Percentiles rank a stretch among this genome's conserved stretches.
Evolutionary conservation across 2,797 vertebrate genomes (phyloP).

Genomic region (Argentina silus): DNA sequence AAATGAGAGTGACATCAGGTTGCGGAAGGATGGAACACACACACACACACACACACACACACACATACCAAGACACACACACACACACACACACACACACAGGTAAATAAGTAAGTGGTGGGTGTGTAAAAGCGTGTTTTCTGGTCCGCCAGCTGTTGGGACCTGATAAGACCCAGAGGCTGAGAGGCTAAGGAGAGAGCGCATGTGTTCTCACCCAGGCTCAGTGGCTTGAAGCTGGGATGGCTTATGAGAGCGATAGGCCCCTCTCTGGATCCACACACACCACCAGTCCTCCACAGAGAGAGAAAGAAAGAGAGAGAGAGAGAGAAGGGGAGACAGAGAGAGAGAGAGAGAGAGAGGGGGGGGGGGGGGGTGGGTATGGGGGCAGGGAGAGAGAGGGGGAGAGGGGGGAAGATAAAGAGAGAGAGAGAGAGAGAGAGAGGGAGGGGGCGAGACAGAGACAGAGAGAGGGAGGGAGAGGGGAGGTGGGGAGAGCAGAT

Average conservation of each 20-base stretch:
- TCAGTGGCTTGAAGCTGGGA: background rate
- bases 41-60: constrained; percentile 14
- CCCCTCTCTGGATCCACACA: background rate
- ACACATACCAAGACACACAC: constrained; percentile 7
- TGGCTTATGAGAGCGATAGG: background rate
- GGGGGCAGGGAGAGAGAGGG: background rate
- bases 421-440: constrained; percentile 21
- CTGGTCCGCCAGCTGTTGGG: background rate
- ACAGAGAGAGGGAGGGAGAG: constrained; percentile 25
- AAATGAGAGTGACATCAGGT: too few species aligned
- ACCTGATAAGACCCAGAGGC: constrained; percentile 6
- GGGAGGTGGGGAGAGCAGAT: background rate
- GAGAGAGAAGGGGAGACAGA: constrained; percentile 11
- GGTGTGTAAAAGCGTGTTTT: background rate
- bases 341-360: constrained; percentile 12
- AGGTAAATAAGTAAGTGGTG: background rate
- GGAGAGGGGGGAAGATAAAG: constrained; percentile 28
- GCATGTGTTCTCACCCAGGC: background rate
- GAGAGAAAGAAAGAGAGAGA: constrained; percentile 26
- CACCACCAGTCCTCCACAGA: background rate
- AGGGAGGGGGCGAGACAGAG: constrained; percentile 13
- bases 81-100: constrained; percentile 2
- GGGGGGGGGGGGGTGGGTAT: constrained; percentile 27
- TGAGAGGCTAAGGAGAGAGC: constrained; percentile 5
- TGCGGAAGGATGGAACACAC: too few species aligned